Percentiles rank a stretch among this genome's conserved stretches.
phyloP scores from a whole-genome alignment of 2,113 vertebrate species.

The Plecotus auritus region DNA sequence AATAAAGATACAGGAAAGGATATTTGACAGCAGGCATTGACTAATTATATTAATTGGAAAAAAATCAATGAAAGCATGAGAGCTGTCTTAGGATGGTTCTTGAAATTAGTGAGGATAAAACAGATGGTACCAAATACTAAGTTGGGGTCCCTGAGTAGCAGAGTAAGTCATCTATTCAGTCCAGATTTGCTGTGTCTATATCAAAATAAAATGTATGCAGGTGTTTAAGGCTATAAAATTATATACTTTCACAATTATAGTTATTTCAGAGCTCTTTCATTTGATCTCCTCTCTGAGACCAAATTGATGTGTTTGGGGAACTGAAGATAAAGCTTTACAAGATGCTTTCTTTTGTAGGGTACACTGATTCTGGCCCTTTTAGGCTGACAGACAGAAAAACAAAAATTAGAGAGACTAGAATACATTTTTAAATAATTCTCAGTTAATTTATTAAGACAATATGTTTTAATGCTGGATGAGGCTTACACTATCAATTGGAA shows the following conservation, averaged over 20 bases:
- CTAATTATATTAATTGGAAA: background rate
- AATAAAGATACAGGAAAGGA: background rate
- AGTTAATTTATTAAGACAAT: conserved; percentile 26
- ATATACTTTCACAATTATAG: background rate
- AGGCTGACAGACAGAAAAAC: background rate
- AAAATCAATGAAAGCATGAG: background rate
- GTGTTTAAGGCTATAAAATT: conserved; percentile 1
- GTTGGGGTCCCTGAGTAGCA: background rate
- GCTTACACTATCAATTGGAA: background rate
- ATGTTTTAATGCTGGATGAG: conserved; percentile 21
- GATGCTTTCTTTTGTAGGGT: background rate
- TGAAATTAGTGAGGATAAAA: conserved; percentile 19
- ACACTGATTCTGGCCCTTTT: background rate
- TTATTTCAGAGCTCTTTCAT: conserved; percentile 23
- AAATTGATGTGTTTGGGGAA: background rate
- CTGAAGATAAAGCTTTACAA: background rate
- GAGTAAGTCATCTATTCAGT: background rate
- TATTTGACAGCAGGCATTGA: background rate
- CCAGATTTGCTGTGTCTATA: background rate
- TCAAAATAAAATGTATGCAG: conserved; percentile 23
- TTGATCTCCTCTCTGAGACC: background rate
- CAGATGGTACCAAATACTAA: background rate
- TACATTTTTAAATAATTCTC: conserved; percentile 14
- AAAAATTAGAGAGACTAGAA: conserved; percentile 28
- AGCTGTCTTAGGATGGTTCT: background rate